phyloP scores from a whole-genome alignment of 2,888 invertebrate species.

The Microdon myrmicae region DNA sequence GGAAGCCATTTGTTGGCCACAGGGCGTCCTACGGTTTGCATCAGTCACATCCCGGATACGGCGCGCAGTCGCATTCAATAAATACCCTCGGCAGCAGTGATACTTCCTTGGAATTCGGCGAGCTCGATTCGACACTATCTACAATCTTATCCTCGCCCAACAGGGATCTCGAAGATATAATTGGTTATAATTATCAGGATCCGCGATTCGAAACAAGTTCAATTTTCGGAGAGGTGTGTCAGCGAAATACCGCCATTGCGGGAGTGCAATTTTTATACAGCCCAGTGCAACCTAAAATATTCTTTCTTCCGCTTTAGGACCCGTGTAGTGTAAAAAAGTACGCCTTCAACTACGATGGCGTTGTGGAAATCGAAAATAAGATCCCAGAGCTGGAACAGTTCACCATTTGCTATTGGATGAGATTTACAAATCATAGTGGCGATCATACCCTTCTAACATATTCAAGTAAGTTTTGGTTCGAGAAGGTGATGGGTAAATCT shows the following conservation, averaged over 20 bases:
- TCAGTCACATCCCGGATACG: conserved; percentile 63
- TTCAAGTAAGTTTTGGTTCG: conserved; percentile 77
- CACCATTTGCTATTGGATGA: conserved; percentile 84
- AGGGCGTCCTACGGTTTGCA: conserved; percentile 57
- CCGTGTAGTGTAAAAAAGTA: conserved; percentile 77
- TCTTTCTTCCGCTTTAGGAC: conserved; percentile 63
- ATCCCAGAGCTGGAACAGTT: conserved; percentile 84
- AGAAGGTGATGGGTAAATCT: neutral
- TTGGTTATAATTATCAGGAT: conserved; percentile 53
- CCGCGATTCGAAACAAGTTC: conserved; percentile 34
- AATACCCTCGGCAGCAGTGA: conserved; percentile 53
- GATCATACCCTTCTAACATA: conserved; percentile 87
- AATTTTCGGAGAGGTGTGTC: conserved; percentile 53
- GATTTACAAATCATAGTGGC: conserved; percentile 82
- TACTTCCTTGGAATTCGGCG: conserved; percentile 25
- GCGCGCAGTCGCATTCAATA: conserved; percentile 53
- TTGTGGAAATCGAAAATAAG: conserved; percentile 76
- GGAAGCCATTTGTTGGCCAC: conserved; percentile 60
- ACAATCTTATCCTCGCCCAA: conserved; percentile 26
- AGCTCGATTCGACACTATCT: conserved; percentile 21
- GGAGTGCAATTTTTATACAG: conserved; percentile 12
- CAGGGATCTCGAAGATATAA: conserved; percentile 40
- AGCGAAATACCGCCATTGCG: neutral
- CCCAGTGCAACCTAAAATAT: conserved; percentile 3
- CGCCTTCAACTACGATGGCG: conserved; percentile 75